Base-by-base conservation (phyloP, 1,140 invertebrate genomes). In the Leptonema lineaticorne region DNA sequence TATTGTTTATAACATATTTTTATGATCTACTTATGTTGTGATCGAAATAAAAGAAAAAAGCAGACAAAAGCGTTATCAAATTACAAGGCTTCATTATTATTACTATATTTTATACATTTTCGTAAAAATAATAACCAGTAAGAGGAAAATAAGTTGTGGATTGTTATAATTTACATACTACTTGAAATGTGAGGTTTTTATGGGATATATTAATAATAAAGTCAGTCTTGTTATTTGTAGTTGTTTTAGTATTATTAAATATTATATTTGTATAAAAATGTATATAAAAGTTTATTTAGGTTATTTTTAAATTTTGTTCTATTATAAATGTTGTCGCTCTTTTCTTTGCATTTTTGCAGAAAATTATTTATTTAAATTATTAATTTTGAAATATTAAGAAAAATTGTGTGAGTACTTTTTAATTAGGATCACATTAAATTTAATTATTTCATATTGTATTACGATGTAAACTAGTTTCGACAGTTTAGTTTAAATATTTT, bases 351-450 rank as follows among this genome's bases (percentile, higher is more conserved):
- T 16, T 41, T 41, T 14, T 41, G 16, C 37, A 41, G n/a, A n/a
- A n/a, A 41, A 41, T 41, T 41, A 41, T 41, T 41, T 41, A 41
- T 41, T 41, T 41, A 41, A 41, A 41, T 41, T 41, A 41, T 41
- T 41, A 16, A 41, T 14, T 14, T 11, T 41, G 2, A 41, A 11
- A 16, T 41, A 16, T 41, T 41, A 41, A 14, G 2, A 41, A 16
- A 41, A 41, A 41, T n/a, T n/a, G n/a, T n/a, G n/a, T n/a, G n/a
- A n/a, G 37, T 41, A 16, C 9, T 41, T 41, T 41, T 41, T 16
- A 4, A 41, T 41, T 41, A 2, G 37, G 11, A 41, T 4, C 9
- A 2, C 1, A 11, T 41, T 14, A 41, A 16, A 41, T 41, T 41
- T 9, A 41, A 16, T 14, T 41, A 41, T 41, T 16, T 41, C 37